These are phyloP conservation scores for Conopomorpha cramerella DNA, from an alignment of 1,140 invertebrate genomes.

Conservation along the genomic window DNA sequence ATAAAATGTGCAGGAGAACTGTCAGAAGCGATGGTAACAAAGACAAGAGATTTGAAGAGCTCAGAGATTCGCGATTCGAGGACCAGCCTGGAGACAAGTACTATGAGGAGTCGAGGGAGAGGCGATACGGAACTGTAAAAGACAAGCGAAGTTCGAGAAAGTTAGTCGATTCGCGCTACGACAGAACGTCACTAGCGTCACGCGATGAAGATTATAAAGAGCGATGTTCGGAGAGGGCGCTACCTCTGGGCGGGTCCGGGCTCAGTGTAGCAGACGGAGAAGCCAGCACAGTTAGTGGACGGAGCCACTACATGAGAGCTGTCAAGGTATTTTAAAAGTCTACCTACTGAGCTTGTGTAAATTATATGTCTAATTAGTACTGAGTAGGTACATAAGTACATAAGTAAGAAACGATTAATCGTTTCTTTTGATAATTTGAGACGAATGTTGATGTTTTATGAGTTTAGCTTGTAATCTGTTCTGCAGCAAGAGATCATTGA, in stretches of 20 bases:
- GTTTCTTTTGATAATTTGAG: too few relatives aligned
- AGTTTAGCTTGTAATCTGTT: too few relatives aligned
- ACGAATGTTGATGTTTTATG: too few relatives aligned
- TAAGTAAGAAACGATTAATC: too few relatives aligned
- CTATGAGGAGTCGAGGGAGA: too few relatives aligned
- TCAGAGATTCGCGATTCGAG: too few relatives aligned
- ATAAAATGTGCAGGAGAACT: constrained; percentile 18
- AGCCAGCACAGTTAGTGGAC: constrained; percentile 34
- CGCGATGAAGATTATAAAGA: constrained; percentile 33
- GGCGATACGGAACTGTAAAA: too few relatives aligned
- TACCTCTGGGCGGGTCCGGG: constrained; percentile 39
- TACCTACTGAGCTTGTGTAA: too few relatives aligned
- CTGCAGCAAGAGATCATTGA: constrained; percentile 45
- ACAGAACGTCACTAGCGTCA: constrained; percentile 28
- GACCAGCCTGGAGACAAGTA: too few relatives aligned
- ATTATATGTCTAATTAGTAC: too few relatives aligned
- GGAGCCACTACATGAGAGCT: constrained; percentile 36
- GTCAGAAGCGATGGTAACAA: constrained; percentile 24
- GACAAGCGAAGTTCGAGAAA: constrained; percentile 5
- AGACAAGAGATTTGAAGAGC: too few relatives aligned
- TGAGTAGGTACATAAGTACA: too few relatives aligned
- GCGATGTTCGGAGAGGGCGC: constrained; percentile 30
- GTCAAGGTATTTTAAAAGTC: constrained; percentile 42
- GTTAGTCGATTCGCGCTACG: constrained; percentile 23
- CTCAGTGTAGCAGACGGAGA: constrained; percentile 39